Conservation (phyloP, 1,140 invertebrate genomes). For the Leptinotarsa undecemlineata region DNA sequence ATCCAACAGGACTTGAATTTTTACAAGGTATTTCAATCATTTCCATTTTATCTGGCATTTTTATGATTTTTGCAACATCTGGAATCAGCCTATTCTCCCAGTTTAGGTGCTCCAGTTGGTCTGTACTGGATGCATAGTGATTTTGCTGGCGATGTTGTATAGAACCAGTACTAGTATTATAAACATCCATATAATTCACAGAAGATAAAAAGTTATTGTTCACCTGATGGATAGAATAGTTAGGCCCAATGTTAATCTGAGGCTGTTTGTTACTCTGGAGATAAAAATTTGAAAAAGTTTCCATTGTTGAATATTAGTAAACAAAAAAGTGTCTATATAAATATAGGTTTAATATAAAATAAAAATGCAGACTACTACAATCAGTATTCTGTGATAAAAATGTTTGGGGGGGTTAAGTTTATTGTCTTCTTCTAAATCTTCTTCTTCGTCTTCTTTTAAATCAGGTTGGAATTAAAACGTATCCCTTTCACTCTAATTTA, state of each 20-base stretch:
- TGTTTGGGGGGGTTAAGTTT: too few relatives aligned
- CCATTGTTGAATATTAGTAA: neutral
- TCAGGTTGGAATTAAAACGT: too few relatives aligned
- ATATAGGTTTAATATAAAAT: too few relatives aligned
- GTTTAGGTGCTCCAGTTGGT: constrained; percentile 8
- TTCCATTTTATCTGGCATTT: constrained; percentile 44
- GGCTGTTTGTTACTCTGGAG: neutral
- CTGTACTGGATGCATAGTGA: neutral
- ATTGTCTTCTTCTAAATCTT: too few relatives aligned
- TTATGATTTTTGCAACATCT: constrained; percentile 25
- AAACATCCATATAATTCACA: constrained; percentile 15
- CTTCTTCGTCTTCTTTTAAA: too few relatives aligned
- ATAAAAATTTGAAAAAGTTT: neutral
- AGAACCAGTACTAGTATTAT: neutral
- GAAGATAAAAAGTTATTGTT: neutral
- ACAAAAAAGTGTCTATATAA: too few relatives aligned
- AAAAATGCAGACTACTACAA: too few relatives aligned
- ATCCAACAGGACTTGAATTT: constrained; percentile 47
- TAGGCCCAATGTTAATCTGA: neutral
- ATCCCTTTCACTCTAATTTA: too few relatives aligned
- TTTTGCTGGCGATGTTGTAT: neutral
- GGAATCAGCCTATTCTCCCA: constrained; percentile 17
- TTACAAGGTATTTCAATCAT: constrained; percentile 46
- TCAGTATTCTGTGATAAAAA: too few relatives aligned
- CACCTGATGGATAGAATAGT: neutral